phyloP scores from a whole-genome alignment of 2,797 vertebrate species.

The Synanceia verrucosa region DNA sequence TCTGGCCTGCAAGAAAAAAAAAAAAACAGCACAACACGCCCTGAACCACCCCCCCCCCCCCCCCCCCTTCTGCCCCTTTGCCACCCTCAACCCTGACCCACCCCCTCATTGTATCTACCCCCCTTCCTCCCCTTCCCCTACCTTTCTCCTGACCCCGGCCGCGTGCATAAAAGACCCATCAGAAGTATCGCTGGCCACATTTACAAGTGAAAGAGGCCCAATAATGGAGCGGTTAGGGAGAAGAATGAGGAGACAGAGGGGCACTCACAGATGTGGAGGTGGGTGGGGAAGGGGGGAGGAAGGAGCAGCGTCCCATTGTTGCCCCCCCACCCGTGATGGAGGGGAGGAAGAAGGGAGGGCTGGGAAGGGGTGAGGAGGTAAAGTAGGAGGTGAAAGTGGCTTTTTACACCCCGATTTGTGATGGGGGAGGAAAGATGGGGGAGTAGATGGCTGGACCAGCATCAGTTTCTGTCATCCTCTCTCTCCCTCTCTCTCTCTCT shows the following conservation, averaged over 20 bases:
- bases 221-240: constrained; percentile 85
- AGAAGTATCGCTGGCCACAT: constrained; percentile 83
- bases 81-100: constrained; percentile 55
- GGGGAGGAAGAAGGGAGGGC: constrained; percentile 42
- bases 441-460: background rate
- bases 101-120: constrained; percentile 47
- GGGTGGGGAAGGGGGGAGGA: constrained; percentile 41
- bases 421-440: constrained; percentile 16
- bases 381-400: constrained; percentile 51
- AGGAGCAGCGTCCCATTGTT: constrained; percentile 74
- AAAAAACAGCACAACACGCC: constrained; percentile 63
- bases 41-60: constrained; percentile 30
- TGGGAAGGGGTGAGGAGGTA: constrained; percentile 37
- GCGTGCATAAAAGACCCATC: constrained; percentile 82
- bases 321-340: constrained; percentile 37
- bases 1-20: constrained; percentile 60
- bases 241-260: constrained; percentile 83
- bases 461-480: background rate
- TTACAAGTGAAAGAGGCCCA: constrained; percentile 84
- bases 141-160: constrained; percentile 75
- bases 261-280: constrained; percentile 84
- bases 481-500: background rate
- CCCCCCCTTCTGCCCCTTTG: constrained; percentile 34
- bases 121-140: constrained; percentile 47
- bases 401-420: constrained; percentile 69